Evolutionary conservation across 2,888 invertebrate species (phyloP), one percentile per base, ranked within the genome.

Genomic region (Rhamnusium bicolor): DNA sequence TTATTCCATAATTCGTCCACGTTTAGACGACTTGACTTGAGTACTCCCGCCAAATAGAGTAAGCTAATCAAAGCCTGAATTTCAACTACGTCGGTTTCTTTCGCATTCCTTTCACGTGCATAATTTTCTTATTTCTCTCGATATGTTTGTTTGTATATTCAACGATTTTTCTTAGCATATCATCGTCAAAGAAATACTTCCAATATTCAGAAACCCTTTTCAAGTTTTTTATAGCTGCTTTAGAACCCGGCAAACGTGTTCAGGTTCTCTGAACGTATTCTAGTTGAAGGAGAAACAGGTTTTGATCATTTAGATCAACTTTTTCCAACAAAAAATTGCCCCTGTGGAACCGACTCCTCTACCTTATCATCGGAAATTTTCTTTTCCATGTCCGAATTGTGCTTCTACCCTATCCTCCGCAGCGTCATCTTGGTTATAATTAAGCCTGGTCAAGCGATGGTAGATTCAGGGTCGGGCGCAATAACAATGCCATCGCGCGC

Each of bases 51-150:
- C 14, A 77, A 49, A 60, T 69, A 77, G 24, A 77, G 69, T 19
- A 77, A 49, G 46, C 73, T 76, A 29, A 77, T 40, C 40, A 74
- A 16, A 19, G 69, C 74, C 19, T 73, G 74, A 18, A 77, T 71
- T 71, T 77, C 77, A 24, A 21, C 14, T 19, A 60, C n/a, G 21
- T 70, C 29, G 14, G 69, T 73, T 49, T 62, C 51, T 65, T 69
- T 69, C 8, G 63, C 58, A 21, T 73, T 29, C 16, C 58, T 40
- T 47, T 29, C 63, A 46, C 21, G 24, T 8, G 46, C 10, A 49
- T 69, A 69, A 53, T 69, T 69, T 54, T 16, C 69, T 47, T 29
- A 27, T 58, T 56, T 19, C 16, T 29, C 53, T 69, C 21, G 29
- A 69, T 62, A 46, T 69, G 69, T 53, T 69, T 19, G 46, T 69